Conservation (phyloP, 2,797 vertebrate species). For the Phoxinus dragarum region DNA sequence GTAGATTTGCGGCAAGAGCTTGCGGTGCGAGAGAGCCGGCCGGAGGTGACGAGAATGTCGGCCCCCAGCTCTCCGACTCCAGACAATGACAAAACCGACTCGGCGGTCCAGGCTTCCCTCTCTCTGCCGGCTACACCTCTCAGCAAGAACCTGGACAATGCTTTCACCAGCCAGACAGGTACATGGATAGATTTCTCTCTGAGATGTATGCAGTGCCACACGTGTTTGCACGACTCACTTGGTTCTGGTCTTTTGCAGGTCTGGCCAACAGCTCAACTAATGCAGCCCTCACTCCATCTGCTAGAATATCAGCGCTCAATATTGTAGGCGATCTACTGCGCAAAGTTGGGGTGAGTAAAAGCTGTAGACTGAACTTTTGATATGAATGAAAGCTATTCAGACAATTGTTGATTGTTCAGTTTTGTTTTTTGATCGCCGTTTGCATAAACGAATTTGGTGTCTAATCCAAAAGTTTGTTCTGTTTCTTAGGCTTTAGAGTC, state of each 20-base stretch:
- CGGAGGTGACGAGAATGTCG: conserved; percentile 88
- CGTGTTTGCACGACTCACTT: background rate
- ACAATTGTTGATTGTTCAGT: background rate
- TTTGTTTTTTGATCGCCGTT: background rate
- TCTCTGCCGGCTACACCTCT: conserved; percentile 93
- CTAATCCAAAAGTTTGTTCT: background rate
- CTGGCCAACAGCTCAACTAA: conserved; percentile 88
- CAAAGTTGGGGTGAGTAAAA: conserved; percentile 91
- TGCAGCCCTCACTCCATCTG: conserved; percentile 93
- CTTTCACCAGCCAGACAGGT: conserved; percentile 90
- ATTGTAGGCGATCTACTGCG: conserved; percentile 95
- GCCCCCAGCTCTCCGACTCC: conserved; percentile 92
- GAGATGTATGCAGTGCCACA: background rate
- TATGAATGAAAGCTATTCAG: background rate
- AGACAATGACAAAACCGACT: conserved; percentile 90
- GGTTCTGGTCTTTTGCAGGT: conserved; percentile 70
- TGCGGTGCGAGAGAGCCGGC: conserved; percentile 90
- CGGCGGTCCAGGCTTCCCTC: conserved; percentile 88
- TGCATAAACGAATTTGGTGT: too few species aligned
- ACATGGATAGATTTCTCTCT: background rate
- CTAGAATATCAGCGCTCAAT: conserved; percentile 96
- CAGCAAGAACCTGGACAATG: conserved; percentile 89
- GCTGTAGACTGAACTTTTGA: background rate
- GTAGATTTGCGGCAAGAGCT: conserved; percentile 93
- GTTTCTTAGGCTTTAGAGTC: conserved; percentile 91